Conservation (phyloP, 2,113 vertebrate genomes). For the Ursus arctos region DNA sequence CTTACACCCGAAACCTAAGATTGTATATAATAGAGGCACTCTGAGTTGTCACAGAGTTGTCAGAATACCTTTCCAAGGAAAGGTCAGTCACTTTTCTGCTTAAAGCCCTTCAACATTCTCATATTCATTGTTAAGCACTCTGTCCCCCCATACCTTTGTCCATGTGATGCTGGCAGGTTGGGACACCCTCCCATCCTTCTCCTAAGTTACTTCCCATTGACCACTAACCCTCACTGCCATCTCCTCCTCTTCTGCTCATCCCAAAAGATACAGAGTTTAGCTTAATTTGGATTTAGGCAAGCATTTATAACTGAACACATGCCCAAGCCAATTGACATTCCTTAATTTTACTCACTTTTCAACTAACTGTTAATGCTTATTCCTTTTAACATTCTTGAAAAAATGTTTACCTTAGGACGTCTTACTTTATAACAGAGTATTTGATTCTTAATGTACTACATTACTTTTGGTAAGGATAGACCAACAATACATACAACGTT, state of each 20-base stretch:
- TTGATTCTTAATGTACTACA: not conserved
- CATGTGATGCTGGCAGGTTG: not conserved
- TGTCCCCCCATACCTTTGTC: not conserved
- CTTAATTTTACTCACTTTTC: not conserved
- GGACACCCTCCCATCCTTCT: not conserved
- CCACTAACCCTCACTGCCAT: no score
- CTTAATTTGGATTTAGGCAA: not conserved
- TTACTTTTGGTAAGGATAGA: constrained; percentile 7
- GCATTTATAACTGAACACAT: not conserved
- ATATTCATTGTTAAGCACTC: not conserved
- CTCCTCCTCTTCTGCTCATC: not conserved
- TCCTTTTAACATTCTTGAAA: not conserved
- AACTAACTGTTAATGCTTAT: not conserved
- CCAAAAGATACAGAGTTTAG: not conserved
- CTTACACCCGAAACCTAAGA: not conserved
- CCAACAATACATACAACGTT: not conserved
- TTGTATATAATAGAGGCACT: not conserved
- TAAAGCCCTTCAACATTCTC: not conserved
- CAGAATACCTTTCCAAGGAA: not conserved
- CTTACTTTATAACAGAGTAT: not conserved
- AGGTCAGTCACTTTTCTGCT: not conserved
- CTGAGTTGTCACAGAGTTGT: not conserved
- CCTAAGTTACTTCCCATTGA: not conserved
- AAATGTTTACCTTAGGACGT: not conserved
- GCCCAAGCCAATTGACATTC: not conserved